Evolutionary conservation across 2,888 invertebrate species (phyloP).

Genomic region (Eulithis prunata): DNA sequence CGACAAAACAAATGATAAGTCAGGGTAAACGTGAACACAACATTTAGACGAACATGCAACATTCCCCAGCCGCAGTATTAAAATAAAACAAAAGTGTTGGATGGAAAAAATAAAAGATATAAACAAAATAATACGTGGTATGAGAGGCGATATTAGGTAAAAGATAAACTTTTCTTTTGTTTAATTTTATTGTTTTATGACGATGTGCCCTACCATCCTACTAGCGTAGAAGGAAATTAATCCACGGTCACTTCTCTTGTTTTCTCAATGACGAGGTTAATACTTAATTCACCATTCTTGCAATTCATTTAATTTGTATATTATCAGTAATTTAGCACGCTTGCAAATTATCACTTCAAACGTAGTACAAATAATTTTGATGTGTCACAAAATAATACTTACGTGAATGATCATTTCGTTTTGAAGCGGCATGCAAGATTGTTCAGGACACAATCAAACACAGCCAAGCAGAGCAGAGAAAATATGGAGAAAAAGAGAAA

Average conservation of each 20-base stretch:
- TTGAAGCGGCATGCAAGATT: slow-evolving; percentile 91
- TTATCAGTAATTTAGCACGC: slow-evolving; percentile 39
- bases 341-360: slow-evolving; percentile 45
- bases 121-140: slow-evolving; percentile 62
- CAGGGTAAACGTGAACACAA: slow-evolving; percentile 56
- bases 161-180: slow-evolving; percentile 55
- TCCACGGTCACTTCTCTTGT: slow-evolving; percentile 35
- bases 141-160: slow-evolving; percentile 72
- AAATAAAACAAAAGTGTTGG: slow-evolving; percentile 74
- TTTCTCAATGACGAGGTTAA: slow-evolving; percentile 41
- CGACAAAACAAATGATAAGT: slow-evolving; percentile 55
- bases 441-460: slow-evolving; percentile 92
- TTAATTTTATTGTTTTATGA: slow-evolving; percentile 43
- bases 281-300: slow-evolving; percentile 36
- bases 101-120: slow-evolving; percentile 73
- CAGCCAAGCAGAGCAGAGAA: slow-evolving; percentile 94
- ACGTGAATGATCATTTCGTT: slow-evolving; percentile 89
- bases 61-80: slow-evolving; percentile 83
- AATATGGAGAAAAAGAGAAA: slow-evolving; percentile 90
- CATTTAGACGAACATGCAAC: slow-evolving; percentile 72
- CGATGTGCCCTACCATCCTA: slow-evolving; percentile 51
- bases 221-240: slow-evolving; percentile 37
- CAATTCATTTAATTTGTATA: slow-evolving; percentile 28
- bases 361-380: slow-evolving; percentile 60
- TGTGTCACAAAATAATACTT: slow-evolving; percentile 87